These are phyloP conservation scores for Pammene aurita DNA, from an alignment of 2,888 invertebrate genomes.

Conservation along the genomic window DNA sequence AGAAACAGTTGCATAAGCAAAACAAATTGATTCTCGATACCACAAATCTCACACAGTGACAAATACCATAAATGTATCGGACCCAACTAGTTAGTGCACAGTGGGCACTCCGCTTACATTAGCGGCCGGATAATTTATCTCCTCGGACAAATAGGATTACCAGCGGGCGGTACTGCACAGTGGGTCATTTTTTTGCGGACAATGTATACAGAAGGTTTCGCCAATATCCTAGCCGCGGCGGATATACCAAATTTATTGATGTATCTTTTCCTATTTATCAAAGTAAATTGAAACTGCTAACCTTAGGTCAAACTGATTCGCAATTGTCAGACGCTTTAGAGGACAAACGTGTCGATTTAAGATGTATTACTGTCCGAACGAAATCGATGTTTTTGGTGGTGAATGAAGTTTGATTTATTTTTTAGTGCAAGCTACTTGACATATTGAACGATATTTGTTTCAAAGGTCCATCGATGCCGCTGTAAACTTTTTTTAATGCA, in stretches of 20 bases:
- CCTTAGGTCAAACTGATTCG: slow-evolving; percentile 16
- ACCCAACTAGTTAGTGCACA: slow-evolving; percentile 56
- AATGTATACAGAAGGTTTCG: slow-evolving; percentile 47
- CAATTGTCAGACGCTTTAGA: slow-evolving; percentile 12
- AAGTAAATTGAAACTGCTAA: slow-evolving; percentile 30
- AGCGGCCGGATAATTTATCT: slow-evolving; percentile 76
- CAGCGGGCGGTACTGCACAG: slow-evolving; percentile 64
- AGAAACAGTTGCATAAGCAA: background rate
- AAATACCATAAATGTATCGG: slow-evolving; percentile 58
- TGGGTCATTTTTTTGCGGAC: slow-evolving; percentile 70
- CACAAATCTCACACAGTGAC: slow-evolving; percentile 55
- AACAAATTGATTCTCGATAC: slow-evolving; percentile 44
- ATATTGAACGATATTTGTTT: too few relatives aligned
- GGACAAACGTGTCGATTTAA: slow-evolving; percentile 29
- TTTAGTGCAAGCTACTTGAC: background rate
- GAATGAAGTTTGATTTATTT: background rate
- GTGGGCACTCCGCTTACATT: slow-evolving; percentile 62
- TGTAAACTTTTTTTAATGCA: too few relatives aligned
- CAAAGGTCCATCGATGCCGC: too few relatives aligned
- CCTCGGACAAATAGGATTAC: slow-evolving; percentile 77
- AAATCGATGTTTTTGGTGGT: too few relatives aligned
- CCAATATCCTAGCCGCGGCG: slow-evolving; percentile 35
- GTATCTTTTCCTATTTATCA: slow-evolving; percentile 31
- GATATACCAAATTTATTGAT: slow-evolving; percentile 35
- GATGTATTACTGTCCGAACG: background rate